phyloP scores from a whole-genome alignment of 2,888 invertebrate genomes.

The Harpalus rufipes region DNA sequence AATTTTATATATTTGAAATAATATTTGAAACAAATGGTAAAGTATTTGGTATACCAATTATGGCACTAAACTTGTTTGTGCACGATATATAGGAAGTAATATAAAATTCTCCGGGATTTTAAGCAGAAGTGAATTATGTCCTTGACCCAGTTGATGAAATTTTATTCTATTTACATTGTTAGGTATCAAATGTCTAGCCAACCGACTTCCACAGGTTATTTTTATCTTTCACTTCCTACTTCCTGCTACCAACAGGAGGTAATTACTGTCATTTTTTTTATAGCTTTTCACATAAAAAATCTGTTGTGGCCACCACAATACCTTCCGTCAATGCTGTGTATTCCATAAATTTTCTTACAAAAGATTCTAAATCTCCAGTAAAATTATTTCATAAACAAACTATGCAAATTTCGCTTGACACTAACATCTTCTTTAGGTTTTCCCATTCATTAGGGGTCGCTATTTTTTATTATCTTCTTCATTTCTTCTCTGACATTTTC shows the following conservation, averaged over 20 bases:
- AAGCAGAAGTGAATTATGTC: slow-evolving; percentile 16
- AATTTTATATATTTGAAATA: neutral
- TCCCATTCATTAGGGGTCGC: too few relatives aligned
- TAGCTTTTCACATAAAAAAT: too few relatives aligned
- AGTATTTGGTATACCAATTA: neutral
- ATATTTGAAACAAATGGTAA: neutral
- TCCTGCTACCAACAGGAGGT: neutral
- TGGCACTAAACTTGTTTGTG: neutral
- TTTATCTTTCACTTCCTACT: slow-evolving; percentile 19
- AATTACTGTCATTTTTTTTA: too few relatives aligned
- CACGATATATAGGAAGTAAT: neutral
- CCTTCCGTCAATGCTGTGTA: too few relatives aligned
- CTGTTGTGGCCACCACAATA: too few relatives aligned
- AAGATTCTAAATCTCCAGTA: too few relatives aligned
- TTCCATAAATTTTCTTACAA: too few relatives aligned
- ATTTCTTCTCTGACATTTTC: too few relatives aligned
- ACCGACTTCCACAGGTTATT: slow-evolving; percentile 1
- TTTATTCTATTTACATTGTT: slow-evolving; percentile 30
- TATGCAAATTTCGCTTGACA: too few relatives aligned
- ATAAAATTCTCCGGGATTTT: neutral
- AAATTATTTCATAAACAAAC: too few relatives aligned
- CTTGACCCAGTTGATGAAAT: slow-evolving; percentile 30
- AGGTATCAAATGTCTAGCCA: slow-evolving; percentile 23
- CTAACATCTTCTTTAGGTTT: too few relatives aligned
- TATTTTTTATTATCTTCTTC: too few relatives aligned